Base-by-base conservation (phyloP, 2,113 vertebrate species). In the Ophthalmolycus amberensis region DNA sequence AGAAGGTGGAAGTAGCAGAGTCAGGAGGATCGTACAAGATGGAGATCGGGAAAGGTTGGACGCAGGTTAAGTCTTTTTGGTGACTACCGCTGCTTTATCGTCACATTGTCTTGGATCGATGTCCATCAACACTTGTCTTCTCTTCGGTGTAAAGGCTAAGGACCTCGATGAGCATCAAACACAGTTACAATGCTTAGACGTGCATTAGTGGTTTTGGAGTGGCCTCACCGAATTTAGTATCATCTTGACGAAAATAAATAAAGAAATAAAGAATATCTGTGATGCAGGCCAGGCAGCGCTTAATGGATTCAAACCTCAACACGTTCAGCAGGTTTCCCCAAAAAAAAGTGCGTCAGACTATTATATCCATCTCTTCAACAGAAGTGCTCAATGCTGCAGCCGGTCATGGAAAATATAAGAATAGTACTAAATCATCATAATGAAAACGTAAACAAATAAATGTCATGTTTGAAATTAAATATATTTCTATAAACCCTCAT, bases 121-220 rank as follows among this genome's bases (percentile, higher is more conserved):
- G 91, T 25, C 84, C 83, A 90, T 91, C 89, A 89, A 73, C 79
- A 54, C 76, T 84, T 78, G 29, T 77, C 87, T 71, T 84, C 63
- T 15, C 74, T 85, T 81, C 40, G 89, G 89, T 71, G 79, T 82
- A 84, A 90, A 86, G 52, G 62, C 79, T 72, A 76, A 87, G 87
- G 82, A 88, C 70, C 82, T 90, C 83, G 77, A 56, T 37, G 84
- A 84, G 87, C 77, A 77, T 37, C 79, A 76, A 86, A 92, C 77
- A 64, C 70, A 84, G 80, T 88, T 78, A 84, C 75, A 58, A 37
- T 46, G 71, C 44, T 56, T 40, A 42, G 64, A 74, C 0, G 72
- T 80, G 85, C 85, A 90, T 90, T 91, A 84, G 91, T 77, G 90
- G 90, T 89, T 90, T 90, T 67, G 68, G 76, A 90, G 89, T 87